Base-by-base conservation (phyloP, 1,140 invertebrate genomes). In the Drosophila jambulina region DNA sequence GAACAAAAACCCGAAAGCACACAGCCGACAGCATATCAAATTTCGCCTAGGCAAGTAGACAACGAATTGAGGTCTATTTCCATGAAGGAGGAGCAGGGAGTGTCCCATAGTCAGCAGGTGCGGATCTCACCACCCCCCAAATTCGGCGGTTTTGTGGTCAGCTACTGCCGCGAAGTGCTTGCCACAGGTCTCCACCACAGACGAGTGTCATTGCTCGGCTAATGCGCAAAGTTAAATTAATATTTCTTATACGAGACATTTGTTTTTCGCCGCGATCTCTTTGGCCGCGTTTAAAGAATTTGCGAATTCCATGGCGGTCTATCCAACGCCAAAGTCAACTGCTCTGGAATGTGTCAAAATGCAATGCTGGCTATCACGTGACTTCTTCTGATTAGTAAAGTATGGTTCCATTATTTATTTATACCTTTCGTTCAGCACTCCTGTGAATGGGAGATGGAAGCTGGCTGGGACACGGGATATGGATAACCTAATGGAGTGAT, bases 181-280 rank as follows among this genome's bases (percentile, higher is more conserved):
- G 48, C 42, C 46, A 36, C 46, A 54, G 48, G 58, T 77, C 53
- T 43, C 46, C 43, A 53, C 62, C 59, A 46, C 68, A 60, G 61
- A 38, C 69, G 53, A 87, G 63, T 86, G 80, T 83, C 80, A 77
- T 74, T 86, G 80, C 71, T 68, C 84, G 78, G 45, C 81, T 75
- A 90, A 88, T 76, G 84, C 78, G 68, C 61, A 88, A 88, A 88
- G 85, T 88, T 88, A 88, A 88, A 88, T 88, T 88, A 90, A 88
- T 88, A 88, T 88, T 90, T 88, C 72, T 67, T 60, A 77, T 60
- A 77, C 67, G 29, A 71, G 69, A 29, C 36, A 58, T 36, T 59
- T 32, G 67, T 62, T 81, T 59, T 81, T 76, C 43, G 36, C 40
- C 54, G 25, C 51, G 59, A 71, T 72, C 62, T 68, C 58, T 58